Base-by-base conservation (phyloP, 2,797 vertebrate species). In the Galaxias olidus region DNA sequence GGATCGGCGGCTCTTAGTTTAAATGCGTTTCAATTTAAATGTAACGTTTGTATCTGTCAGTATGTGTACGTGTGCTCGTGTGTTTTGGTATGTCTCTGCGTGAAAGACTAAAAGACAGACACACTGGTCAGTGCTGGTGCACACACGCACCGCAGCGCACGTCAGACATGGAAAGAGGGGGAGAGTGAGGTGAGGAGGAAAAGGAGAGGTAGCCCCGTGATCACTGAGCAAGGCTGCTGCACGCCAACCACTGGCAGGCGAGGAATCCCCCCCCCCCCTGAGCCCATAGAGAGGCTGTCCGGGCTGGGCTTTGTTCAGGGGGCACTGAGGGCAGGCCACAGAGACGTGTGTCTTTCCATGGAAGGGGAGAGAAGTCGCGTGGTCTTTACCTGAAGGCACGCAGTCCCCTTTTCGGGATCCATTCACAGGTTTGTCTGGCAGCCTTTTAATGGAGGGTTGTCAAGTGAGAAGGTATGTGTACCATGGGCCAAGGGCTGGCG, bases 331-430 rank as follows among this genome's bases (percentile, higher is more conserved):
- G 54, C 65, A 72, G 49, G 61, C 79, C 69, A 69, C 64, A 61
- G 15, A 80, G 75, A 80, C 67, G 47, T 81, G 68, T 81, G 84
- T 81, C 84, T 85, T 86, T 77, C 77, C 69, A 70, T 70, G 74
- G 51, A 44, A 64, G 48, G n/a, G 18, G 19, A 69, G 54, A 6
- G 77, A 52, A 2, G 51, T 15, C 11, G 51, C 73, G 76, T 61
- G 61, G 68, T 68, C 51, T 76, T 43, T 30, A 85, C 82, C 78
- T 83, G 75, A 58, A 68, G 55, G 60, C 50, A 65, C 50, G 76
- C 72, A 30, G 30, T 30, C 30, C 30, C 30, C 2, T 6, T 3
- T 30, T 30, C 61, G 47, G 47, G 47, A 78, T 66, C 59, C 59
- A 66, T 74, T 68, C 6, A 11, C 68, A 68, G 50, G 42, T 49